Percentiles rank a stretch among this genome's conserved stretches.
Conservation (phyloP, 2,797 vertebrate genomes). For the Acipenser oxyrinchus region DNA sequence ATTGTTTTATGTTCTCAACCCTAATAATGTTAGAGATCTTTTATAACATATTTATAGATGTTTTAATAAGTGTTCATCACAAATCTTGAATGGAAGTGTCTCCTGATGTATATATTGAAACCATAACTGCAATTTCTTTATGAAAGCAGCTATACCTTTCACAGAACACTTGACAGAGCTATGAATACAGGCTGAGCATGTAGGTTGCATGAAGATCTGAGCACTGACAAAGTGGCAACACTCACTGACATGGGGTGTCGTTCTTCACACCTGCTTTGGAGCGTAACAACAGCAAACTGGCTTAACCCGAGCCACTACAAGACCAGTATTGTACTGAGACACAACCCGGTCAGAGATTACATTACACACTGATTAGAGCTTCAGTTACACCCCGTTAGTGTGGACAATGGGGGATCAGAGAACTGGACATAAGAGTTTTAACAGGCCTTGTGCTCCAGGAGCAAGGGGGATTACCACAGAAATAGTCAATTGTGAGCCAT, state of each 20-base stretch:
- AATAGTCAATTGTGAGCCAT: conserved; percentile 48
- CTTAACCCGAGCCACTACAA: conserved; percentile 55
- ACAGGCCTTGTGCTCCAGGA: conserved; percentile 40
- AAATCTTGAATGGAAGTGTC: too few species aligned
- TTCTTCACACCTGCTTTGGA: conserved; percentile 71
- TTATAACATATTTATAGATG: too few species aligned
- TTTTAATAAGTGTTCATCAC: too few species aligned
- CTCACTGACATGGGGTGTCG: conserved; percentile 40
- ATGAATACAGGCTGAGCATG: not conserved
- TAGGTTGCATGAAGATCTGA: conserved; percentile 19
- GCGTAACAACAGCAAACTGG: conserved; percentile 58
- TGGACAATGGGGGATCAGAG: conserved; percentile 37
- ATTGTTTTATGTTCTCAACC: too few species aligned
- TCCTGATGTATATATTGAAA: not conserved
- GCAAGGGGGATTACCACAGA: conserved; percentile 44
- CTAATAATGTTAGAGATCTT: too few species aligned
- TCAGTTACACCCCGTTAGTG: conserved; percentile 37
- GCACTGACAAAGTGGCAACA: conserved; percentile 30
- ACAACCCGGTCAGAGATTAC: conserved; percentile 50
- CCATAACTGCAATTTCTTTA: not conserved
- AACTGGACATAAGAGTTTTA: conserved; percentile 40
- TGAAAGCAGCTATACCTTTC: not conserved
- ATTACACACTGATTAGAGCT: conserved; percentile 56
- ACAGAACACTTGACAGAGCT: not conserved
- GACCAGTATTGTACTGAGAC: conserved; percentile 55